Percentiles rank a stretch among this genome's conserved stretches.
phyloP scores from a whole-genome alignment of 2,888 invertebrate species.

The Thecophora atra region DNA sequence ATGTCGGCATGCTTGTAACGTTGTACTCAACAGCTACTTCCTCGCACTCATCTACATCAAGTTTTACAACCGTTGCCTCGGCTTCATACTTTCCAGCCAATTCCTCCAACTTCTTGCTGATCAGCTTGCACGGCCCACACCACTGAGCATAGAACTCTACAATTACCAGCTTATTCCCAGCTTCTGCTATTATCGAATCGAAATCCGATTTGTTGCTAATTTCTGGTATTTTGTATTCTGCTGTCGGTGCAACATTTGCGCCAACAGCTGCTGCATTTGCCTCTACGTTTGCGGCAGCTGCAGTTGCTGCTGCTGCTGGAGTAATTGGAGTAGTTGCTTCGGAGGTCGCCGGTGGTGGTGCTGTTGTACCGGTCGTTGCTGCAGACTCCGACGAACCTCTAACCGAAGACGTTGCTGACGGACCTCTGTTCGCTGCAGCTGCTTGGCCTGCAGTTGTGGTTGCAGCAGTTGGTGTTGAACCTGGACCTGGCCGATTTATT shows the following conservation, averaged over 20 bases:
- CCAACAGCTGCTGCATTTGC: neutral
- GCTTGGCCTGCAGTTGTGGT: too few species aligned
- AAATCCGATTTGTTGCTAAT: constrained; percentile 70
- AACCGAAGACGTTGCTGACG: too few species aligned
- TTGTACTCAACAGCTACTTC: constrained; percentile 45
- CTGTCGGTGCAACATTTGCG: constrained; percentile 1
- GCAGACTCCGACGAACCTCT: too few species aligned
- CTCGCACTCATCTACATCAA: constrained; percentile 47
- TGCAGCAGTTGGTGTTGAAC: too few species aligned
- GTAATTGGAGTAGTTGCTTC: neutral
- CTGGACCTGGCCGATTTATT: too few species aligned
- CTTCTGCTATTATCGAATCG: constrained; percentile 73
- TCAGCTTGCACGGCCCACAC: constrained; percentile 48
- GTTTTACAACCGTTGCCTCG: constrained; percentile 43
- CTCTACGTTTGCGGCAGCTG: neutral
- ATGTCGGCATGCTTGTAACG: constrained; percentile 45
- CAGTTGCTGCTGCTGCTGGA: neutral
- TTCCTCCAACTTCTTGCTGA: constrained; percentile 42
- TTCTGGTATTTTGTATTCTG: constrained; percentile 44
- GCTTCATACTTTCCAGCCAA: constrained; percentile 41
- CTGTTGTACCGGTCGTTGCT: neutral
- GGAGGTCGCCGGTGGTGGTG: neutral
- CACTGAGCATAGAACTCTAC: constrained; percentile 81
- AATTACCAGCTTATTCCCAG: constrained; percentile 82
- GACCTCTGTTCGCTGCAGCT: too few species aligned